These are phyloP conservation scores for Ectemnius continuus DNA, from an alignment of 2,888 invertebrate species.

Conservation along the genomic window DNA sequence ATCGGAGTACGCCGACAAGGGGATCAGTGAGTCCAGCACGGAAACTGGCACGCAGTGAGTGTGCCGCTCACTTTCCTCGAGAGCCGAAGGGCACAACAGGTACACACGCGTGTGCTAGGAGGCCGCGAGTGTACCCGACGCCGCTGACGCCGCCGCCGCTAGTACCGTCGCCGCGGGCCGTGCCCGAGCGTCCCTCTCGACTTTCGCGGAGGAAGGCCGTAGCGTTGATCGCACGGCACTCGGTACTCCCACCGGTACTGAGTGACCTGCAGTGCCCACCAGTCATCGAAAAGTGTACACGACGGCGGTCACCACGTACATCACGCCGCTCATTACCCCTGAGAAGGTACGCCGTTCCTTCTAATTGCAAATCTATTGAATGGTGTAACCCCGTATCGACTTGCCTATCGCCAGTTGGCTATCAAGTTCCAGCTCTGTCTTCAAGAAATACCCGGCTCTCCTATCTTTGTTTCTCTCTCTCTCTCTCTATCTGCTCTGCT, in stretches of 20 bases:
- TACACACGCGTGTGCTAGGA: slow-evolving; percentile 49
- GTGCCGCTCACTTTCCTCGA: slow-evolving; percentile 17
- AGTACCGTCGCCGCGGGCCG: slow-evolving; percentile 33
- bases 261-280: slow-evolving; percentile 62
- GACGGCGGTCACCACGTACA: slow-evolving; percentile 78
- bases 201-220: slow-evolving; percentile 32
- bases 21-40: neutral
- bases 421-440: neutral
- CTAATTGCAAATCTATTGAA: slow-evolving; percentile 12
- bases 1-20: neutral
- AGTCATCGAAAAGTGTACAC: slow-evolving; percentile 72
- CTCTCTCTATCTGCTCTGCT: slow-evolving; percentile 1
- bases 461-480: slow-evolving; percentile 8
- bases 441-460: slow-evolving; percentile 2
- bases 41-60: slow-evolving; percentile 22
- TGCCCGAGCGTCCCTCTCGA: slow-evolving; percentile 22
- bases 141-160: neutral
- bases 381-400: neutral
- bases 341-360: slow-evolving; percentile 72
- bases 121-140: slow-evolving; percentile 34
- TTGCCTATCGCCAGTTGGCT: too few species aligned
- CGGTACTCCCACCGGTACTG: slow-evolving; percentile 66
- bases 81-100: slow-evolving; percentile 22
- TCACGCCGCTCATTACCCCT: slow-evolving; percentile 77
- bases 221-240: slow-evolving; percentile 59